Base-by-base conservation (phyloP, 2,797 vertebrate genomes). In the Myiothlypis chrysogaster region DNA sequence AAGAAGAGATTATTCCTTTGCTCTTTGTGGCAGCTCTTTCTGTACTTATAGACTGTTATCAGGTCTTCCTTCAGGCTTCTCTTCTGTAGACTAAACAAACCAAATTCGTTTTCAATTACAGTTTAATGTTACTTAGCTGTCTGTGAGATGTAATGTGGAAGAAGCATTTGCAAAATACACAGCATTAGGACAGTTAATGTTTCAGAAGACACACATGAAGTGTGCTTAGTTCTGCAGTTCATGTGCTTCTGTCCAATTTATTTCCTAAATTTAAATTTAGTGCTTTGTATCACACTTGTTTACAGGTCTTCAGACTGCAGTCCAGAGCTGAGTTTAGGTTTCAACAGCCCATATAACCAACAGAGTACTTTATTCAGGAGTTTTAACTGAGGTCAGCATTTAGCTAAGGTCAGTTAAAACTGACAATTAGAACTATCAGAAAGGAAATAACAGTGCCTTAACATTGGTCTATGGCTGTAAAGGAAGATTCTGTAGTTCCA, bases 1-100 rank as follows among this genome's bases (percentile, higher is more conserved):
- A 77, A 93, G 86, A 79, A 87, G 14, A 5, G 49, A 85, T 65
- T 77, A 91, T 49, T 80, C 37, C 37, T 90, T 66, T 82, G n/a
- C 52, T 75, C 37, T 87, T 63, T 89, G 64, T 4, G 0, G 47
- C 60, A 84, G 43, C 56, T 59, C 32, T 90, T 82, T 93, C 81
- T 73, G 21, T 56, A 21, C 71, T 87, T 77, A 55, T 73, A 73
- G 56, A 1, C 71, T 83, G 44, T 80, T 96, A 94, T 94, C 84
- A 57, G 28, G 82, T 68, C 78, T 94, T 95, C 73, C 84, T 91
- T 89, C 87, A 85, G 71, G 47, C 64, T 80, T 95, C 87, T 87
- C 35, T 82, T 76, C 57, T 64, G n/a, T 66, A 94, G 87, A 96
- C 87, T 94, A 94, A 95, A 95, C 91, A 95, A 94, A 71, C 27